These are phyloP conservation scores for Agonum fuliginosum DNA, from an alignment of 2,888 invertebrate species.

Conservation along the genomic window DNA sequence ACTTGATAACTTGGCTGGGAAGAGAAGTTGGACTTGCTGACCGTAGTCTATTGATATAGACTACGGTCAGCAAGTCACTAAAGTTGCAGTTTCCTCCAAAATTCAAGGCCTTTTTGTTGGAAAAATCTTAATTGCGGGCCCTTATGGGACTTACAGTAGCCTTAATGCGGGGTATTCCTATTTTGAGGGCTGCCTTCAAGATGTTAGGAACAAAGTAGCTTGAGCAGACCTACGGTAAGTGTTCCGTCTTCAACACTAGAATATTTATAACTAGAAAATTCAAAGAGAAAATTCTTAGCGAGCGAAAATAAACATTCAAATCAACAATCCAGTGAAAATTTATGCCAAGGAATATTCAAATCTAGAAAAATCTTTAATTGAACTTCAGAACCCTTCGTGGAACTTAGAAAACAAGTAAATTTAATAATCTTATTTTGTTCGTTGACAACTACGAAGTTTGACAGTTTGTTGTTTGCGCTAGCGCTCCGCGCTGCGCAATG, in stretches of 20 bases:
- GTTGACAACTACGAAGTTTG: too few species aligned
- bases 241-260: too few species aligned
- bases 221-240: conserved; percentile 83
- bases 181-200: conserved; percentile 84
- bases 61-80: conserved; percentile 85
- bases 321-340: too few species aligned
- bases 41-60: too few species aligned
- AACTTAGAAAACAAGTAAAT: conserved; percentile 85
- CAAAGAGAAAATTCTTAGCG: too few species aligned
- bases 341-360: too few species aligned
- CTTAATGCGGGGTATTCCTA: conserved; percentile 81
- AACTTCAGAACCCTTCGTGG: conserved; percentile 89
- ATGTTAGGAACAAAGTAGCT: conserved; percentile 86
- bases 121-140: conserved; percentile 90
- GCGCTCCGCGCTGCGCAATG: too few species aligned
- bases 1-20: conserved; percentile 89
- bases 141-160: conserved; percentile 79
- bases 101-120: conserved; percentile 92
- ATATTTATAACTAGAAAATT: too few species aligned
- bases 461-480: too few species aligned
- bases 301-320: neutral
- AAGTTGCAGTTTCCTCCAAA: conserved; percentile 83
- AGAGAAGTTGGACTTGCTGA: conserved; percentile 84
- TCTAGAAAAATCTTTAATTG: conserved; percentile 96
- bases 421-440: too few species aligned